Base-by-base conservation (phyloP, 2,888 invertebrate genomes). In the Volucella zonaria region DNA sequence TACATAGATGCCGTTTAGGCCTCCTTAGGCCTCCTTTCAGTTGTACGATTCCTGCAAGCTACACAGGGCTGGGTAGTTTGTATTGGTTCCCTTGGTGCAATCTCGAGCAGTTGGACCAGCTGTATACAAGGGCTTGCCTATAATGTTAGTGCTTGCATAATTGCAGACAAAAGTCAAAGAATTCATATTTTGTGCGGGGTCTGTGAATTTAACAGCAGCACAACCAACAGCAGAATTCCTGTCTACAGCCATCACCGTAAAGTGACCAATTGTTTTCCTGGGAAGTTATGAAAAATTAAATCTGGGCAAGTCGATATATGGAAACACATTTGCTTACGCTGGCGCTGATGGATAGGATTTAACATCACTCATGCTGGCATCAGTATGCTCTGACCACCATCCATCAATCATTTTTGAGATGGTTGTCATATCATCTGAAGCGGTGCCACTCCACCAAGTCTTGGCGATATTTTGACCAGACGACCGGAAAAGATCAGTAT, bases 401-500 rank as follows among this genome's bases (percentile, higher is more conserved):
- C 12, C 9, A 31, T 71, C 49, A 42, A 78, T 71, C 31, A 23
- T 42, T 12, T 14, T 12, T 38, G 52, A 8, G 8, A 54, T 42
- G 2, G 18, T 11, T 0, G 23, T 4, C 6, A n/a, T 15, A n/a
- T 81, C 70, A 2, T 45, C n/a, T 0, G 14, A 11, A 12, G 11
- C 8, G 1, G 38, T 58, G 47, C n/a, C 14, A 15, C 43, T 85
- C 68, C 74, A 89, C 49, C 87, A 61, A 8, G 81, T 62, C 73
- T 79, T 78, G 10, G 87, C 90, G 18, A 89, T 66, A 73, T 90
- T 90, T 87, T 90, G 90, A 3, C 90, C 90, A 11, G 89, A 58
- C 70, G 83, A 88, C 10, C 77, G 61, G 62, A 89, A 90, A 2
- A 54, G 73, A 0, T 86, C 73, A 0, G 90, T 90, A 6, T 88